These are phyloP conservation scores for Lycophotia porphyrea DNA, from an alignment of 2,888 invertebrate genomes.

Conservation along the genomic window DNA sequence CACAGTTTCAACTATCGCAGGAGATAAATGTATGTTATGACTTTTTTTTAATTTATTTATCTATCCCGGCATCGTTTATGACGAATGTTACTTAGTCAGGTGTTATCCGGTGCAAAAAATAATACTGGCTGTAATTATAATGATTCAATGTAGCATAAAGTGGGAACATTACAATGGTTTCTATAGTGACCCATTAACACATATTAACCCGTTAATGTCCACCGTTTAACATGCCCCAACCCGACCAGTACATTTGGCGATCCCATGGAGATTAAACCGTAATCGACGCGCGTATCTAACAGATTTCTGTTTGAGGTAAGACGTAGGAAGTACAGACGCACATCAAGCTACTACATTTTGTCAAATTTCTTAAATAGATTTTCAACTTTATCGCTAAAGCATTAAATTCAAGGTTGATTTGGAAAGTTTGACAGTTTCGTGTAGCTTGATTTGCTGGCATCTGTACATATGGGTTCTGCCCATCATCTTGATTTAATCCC, in stretches of 20 bases:
- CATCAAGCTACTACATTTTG: too few relatives aligned
- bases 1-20: neutral
- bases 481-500: neutral
- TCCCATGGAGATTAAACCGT: slow-evolving; percentile 14
- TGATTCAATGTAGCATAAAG: neutral
- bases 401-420: too few relatives aligned
- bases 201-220: slow-evolving; percentile 14
- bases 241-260: neutral
- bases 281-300: slow-evolving; percentile 37
- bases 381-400: too few relatives aligned
- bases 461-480: neutral
- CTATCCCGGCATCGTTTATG: too few relatives aligned
- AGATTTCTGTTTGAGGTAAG: slow-evolving; percentile 16
- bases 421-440: too few relatives aligned
- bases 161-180: slow-evolving; percentile 2
- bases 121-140: neutral
- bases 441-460: too few relatives aligned
- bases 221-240: slow-evolving; percentile 24
- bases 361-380: too few relatives aligned
- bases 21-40: too few relatives aligned
- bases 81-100: neutral
- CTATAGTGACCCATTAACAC: neutral
- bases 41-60: too few relatives aligned
- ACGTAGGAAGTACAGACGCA: neutral
- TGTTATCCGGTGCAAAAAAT: neutral